phyloP scores from a whole-genome alignment of 2,888 invertebrate genomes.

The Ectemnius continuus region DNA sequence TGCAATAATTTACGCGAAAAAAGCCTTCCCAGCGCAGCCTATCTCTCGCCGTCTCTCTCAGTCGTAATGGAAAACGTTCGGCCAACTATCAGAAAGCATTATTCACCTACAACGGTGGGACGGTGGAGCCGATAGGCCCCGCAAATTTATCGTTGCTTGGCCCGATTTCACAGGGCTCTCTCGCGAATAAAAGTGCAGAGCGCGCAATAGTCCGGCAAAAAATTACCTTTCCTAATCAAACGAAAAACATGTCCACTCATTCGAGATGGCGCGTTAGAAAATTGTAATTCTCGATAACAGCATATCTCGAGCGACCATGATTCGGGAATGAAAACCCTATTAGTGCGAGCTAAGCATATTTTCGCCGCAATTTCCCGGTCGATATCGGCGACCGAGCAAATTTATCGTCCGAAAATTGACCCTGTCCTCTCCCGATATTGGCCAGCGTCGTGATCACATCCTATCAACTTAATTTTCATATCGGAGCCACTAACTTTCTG shows the following conservation, averaged over 20 bases:
- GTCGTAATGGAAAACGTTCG: constrained; percentile 48
- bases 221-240: too few species aligned
- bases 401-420: not conserved
- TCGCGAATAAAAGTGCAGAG: too few species aligned
- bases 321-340: not conserved
- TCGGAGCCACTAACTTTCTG: constrained; percentile 33
- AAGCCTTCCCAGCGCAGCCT: constrained; percentile 29
- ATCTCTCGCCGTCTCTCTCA: constrained; percentile 8
- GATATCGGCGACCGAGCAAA: not conserved
- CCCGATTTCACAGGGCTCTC: constrained; percentile 21
- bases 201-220: too few species aligned
- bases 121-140: constrained; percentile 18
- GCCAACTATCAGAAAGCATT: constrained; percentile 35
- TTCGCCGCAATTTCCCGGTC: not conserved
- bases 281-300: not conserved
- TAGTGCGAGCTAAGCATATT: not conserved
- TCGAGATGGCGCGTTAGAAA: not conserved
- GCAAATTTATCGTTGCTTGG: constrained; percentile 37
- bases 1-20: constrained; percentile 55
- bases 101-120: constrained; percentile 22
- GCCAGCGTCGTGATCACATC: not conserved
- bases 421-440: not conserved
- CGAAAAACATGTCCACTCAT: not conserved
- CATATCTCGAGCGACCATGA: not conserved
- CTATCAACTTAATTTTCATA: constrained; percentile 13